These are phyloP conservation scores for Smutsia gigantea DNA, from an alignment of 2,797 vertebrate species.

Conservation along the genomic window DNA sequence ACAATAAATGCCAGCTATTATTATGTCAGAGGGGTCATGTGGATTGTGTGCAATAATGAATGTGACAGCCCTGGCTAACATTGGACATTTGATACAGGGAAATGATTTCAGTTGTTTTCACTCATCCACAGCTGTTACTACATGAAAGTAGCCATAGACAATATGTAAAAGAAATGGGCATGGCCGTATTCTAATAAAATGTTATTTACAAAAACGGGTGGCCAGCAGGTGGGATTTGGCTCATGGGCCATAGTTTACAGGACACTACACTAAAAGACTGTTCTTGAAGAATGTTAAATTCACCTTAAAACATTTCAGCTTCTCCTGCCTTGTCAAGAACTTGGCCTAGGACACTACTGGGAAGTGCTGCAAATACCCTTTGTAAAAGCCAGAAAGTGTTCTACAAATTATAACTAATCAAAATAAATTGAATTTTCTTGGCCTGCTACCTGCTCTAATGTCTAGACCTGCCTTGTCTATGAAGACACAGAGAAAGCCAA, in stretches of 20 bases:
- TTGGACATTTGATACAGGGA: neutral
- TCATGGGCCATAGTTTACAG: neutral
- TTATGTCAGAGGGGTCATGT: neutral
- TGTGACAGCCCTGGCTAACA: neutral
- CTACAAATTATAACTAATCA: slow-evolving; percentile 7
- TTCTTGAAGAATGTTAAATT: neutral
- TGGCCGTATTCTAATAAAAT: slow-evolving; percentile 36
- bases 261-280: neutral
- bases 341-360: neutral
- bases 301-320: slow-evolving; percentile 26
- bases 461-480: slow-evolving; percentile 10
- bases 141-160: neutral
- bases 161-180: neutral
- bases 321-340: neutral
- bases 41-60: neutral
- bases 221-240: neutral
- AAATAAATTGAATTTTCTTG: neutral
- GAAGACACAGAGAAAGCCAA: slow-evolving; percentile 17
- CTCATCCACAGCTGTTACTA: neutral
- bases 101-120: slow-evolving; percentile 5
- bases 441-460: neutral
- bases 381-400: neutral
- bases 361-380: neutral
- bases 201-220: slow-evolving; percentile 41
- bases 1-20: neutral